phyloP scores from a whole-genome alignment of 1,140 invertebrate genomes.

The Leptonema lineaticorne region DNA sequence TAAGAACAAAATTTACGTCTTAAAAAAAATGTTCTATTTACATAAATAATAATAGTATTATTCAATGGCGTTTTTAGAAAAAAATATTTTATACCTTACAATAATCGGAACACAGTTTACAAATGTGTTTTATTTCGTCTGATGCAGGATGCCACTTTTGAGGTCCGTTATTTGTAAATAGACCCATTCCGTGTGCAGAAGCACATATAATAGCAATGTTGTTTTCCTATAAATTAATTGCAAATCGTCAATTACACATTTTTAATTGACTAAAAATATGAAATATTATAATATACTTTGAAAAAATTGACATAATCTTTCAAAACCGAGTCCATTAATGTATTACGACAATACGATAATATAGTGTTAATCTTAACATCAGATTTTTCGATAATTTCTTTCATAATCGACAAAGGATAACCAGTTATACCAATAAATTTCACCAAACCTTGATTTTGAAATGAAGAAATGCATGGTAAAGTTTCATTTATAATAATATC shows the following conservation, averaged over 20 bases:
- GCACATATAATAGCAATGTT: slow-evolving; percentile 83
- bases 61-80: slow-evolving; percentile 43
- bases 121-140: slow-evolving; percentile 66
- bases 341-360: slow-evolving; percentile 77
- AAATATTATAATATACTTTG: slow-evolving; percentile 56
- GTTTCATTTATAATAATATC: slow-evolving; percentile 84
- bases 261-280: background rate
- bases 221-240: slow-evolving; percentile 57
- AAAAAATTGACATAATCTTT: slow-evolving; percentile 73
- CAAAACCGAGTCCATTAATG: slow-evolving; percentile 77
- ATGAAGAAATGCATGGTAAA: slow-evolving; percentile 73
- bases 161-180: slow-evolving; percentile 75
- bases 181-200: slow-evolving; percentile 75
- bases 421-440: slow-evolving; percentile 85
- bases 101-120: slow-evolving; percentile 60
- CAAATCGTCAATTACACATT: background rate
- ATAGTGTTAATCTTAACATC: slow-evolving; percentile 70
- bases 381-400: slow-evolving; percentile 70
- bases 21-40: too few species aligned
- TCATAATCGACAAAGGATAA: slow-evolving; percentile 77
- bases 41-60: background rate
- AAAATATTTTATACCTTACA: slow-evolving; percentile 62
- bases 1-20: background rate
- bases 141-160: slow-evolving; percentile 82
- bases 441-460: slow-evolving; percentile 76